A percentile compares a stretch with the other conserved stretches of the same genome.
These are phyloP conservation scores for Sebastes miniatus DNA, from an alignment of 2,797 vertebrate species.

Conservation along the genomic window DNA sequence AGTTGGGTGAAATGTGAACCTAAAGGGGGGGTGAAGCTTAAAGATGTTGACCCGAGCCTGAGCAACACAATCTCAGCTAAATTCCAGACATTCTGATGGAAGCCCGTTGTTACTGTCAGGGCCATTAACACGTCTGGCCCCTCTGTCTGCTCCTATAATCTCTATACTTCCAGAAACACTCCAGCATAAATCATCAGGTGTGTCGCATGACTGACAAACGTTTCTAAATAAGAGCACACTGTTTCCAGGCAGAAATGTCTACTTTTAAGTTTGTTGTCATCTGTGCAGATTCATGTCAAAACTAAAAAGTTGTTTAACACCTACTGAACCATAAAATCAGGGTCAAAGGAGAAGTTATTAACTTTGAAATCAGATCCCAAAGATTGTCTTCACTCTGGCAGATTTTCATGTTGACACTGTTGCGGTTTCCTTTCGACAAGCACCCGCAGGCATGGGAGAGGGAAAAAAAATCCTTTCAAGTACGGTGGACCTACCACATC, in stretches of 20 bases:
- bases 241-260: not conserved
- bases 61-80: slow-evolving; percentile 53
- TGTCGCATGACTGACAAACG: not conserved
- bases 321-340: not conserved
- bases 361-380: slow-evolving; percentile 29
- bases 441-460: slow-evolving; percentile 1
- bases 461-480: not conserved
- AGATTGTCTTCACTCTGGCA: slow-evolving; percentile 10
- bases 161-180: slow-evolving; percentile 16
- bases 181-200: slow-evolving; percentile 6
- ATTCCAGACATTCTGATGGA: slow-evolving; percentile 73
- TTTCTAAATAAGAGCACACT: slow-evolving; percentile 10
- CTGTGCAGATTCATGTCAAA: not conserved
- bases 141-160: slow-evolving; percentile 28
- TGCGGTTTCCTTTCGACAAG: slow-evolving; percentile 48
- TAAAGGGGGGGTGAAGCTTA: slow-evolving; percentile 20
- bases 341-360: not conserved
- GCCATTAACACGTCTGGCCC: slow-evolving; percentile 27
- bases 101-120: slow-evolving; percentile 46
- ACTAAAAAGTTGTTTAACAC: not conserved
- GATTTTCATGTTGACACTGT: slow-evolving; percentile 37
- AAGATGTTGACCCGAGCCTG: slow-evolving; percentile 53
- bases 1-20: slow-evolving; percentile 64
- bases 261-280: not conserved
- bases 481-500: slow-evolving; percentile 9